Evolutionary conservation across 2,113 vertebrate genomes (phyloP), one percentile per base, ranked within the genome.

Genomic region (Xiphophorus hellerii): DNA sequence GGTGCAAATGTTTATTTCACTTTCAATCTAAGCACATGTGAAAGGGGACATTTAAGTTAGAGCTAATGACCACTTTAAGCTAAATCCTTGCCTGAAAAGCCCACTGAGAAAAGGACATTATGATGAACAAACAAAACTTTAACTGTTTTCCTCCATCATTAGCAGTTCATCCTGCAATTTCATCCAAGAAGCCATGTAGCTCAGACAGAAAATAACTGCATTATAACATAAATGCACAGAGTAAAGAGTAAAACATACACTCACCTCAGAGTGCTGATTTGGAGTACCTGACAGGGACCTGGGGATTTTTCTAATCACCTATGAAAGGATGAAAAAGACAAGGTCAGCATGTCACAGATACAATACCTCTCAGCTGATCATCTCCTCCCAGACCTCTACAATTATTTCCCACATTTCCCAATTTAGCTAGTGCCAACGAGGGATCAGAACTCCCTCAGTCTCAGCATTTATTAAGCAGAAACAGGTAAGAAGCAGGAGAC

Each of bases 191-290:
- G 15, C 20, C 69, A 25, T 62, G 65, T 62, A 74, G 62, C 1
- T 0, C 0, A 20, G 5, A 7, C 51, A 3, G 5, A 2, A 13
- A 69, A 67, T 39, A 75, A 15, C 69, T 48, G 30, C 62, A 15
- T 37, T 39, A 31, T 60, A 11, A 39, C 51, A 62, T 22, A 25
- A 69, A 78, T 54, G 37, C 74, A 74, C 60, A 62, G 20, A 51
- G 69, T 11, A 76, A 48, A 67, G 1, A 68, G 4, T 4, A 29
- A 67, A 14, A 61, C 54, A 51, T 63, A 2, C 58, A 78, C 86
- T 90, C 66, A 90, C 90, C 91, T 89, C 87, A 90, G 88, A 85
- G 84, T 91, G 88, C 90, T 89, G 89, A 89, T 80, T 66, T 65
- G 1, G 85, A 72, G 74, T 71, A 84, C 87, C 91, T 84, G 85